Conservation (phyloP, 2,113 vertebrate species). For the Saccopteryx leptura region DNA sequence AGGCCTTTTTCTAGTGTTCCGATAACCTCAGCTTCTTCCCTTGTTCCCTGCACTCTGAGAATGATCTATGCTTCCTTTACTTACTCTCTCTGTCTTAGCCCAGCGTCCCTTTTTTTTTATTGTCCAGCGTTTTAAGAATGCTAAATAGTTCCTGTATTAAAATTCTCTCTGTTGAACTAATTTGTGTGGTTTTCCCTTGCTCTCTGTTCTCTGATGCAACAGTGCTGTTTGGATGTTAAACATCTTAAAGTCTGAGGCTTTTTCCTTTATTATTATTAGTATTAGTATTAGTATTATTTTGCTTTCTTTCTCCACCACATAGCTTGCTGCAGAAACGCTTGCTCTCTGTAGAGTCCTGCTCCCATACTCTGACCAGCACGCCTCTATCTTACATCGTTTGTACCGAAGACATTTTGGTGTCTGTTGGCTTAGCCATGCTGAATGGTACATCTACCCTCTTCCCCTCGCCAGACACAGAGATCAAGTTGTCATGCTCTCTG, state of each 20-base stretch:
- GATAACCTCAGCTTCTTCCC: not conserved
- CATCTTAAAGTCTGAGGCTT: not conserved
- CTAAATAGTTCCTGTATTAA: not conserved
- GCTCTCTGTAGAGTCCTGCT: not conserved
- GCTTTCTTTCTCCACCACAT: not conserved
- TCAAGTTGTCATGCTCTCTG: conserved; percentile 73
- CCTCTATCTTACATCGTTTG: conserved; percentile 60
- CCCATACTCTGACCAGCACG: not conserved
- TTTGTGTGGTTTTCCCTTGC: not conserved
- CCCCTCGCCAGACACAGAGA: conserved; percentile 51
- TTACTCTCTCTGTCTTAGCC: not conserved
- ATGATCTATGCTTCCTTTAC: not conserved
- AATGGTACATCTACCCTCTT: conserved; percentile 49
- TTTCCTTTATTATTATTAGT: not conserved
- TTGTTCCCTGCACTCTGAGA: not conserved
- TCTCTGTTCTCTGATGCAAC: not conserved
- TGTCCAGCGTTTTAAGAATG: not conserved
- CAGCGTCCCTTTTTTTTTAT: not conserved
- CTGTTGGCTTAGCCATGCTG: not conserved
- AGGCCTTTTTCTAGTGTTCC: not conserved
- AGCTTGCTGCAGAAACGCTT: not conserved
- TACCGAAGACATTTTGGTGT: conserved; percentile 13
- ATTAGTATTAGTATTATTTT: not conserved
- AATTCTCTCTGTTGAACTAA: conserved; percentile 23
- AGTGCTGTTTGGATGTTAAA: not conserved